Conservation (phyloP, 2,113 vertebrate species). For the Lepus timidus region DNA sequence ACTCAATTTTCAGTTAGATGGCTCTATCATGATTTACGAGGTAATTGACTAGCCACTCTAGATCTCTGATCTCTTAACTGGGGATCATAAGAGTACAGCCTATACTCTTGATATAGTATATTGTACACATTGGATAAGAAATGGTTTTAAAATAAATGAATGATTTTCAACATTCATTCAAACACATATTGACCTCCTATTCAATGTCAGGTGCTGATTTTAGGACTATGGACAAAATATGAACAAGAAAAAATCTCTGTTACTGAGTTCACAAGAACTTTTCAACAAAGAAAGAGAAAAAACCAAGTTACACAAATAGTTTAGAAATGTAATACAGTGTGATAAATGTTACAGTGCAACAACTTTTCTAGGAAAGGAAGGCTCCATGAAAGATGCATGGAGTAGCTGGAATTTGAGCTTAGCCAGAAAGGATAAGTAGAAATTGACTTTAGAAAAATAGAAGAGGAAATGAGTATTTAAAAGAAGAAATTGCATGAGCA, state of each 20-base stretch:
- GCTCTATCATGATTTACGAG: not conserved
- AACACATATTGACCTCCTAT: not conserved
- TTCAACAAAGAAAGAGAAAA: not conserved
- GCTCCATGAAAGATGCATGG: not conserved
- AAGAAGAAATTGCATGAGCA: not conserved
- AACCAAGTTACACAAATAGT: not conserved
- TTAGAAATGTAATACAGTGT: not conserved
- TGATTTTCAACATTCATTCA: not conserved
- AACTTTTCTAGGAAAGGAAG: not conserved
- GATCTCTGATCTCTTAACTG: not conserved
- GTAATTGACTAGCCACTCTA: not conserved
- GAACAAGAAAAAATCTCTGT: not conserved
- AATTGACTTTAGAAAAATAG: not conserved
- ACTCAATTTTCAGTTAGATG: conserved; percentile 6
- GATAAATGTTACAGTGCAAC: not conserved
- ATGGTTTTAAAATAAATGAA: not conserved
- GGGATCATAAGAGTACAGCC: not conserved
- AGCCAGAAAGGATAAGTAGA: not conserved
- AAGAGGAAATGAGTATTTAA: not conserved
- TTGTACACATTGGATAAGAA: not conserved
- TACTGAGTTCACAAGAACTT: not conserved
- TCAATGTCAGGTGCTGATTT: not conserved
- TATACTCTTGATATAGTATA: not conserved
- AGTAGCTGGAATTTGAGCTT: not conserved
- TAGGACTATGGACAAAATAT: not conserved